Base-by-base conservation (phyloP, 2,888 invertebrate species). In the Linyphia triangularis region DNA sequence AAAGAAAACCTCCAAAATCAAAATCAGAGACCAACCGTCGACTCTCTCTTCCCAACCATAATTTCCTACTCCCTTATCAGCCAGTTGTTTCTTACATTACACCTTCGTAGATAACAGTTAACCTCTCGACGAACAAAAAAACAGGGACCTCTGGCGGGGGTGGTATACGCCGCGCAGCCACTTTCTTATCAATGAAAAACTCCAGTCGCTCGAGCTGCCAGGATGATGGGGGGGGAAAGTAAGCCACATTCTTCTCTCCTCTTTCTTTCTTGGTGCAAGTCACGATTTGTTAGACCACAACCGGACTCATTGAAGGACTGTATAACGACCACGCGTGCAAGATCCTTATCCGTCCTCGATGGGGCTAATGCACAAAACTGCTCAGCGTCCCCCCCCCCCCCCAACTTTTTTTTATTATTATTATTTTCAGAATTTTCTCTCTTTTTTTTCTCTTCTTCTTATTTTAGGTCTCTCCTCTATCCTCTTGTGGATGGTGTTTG, bases 171-270 rank as follows among this genome's bases (percentile, higher is more conserved):
- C 26, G 22, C 57, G 7, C 22, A 70, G 61, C 83, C 72, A 61
- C 83, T 63, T 69, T 78, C 85, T 85, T 85, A 85, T 85, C 85
- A 85, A 85, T 85, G 85, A 85, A 78, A 28, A 77, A 78, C 85
- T 61, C 70, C 85, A 84, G 75, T 40, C 70, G n/a, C 28, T 37
- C 16, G 22, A 19, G 3, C 19, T 16, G 10, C 22, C 22, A 4
- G 33, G 33, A 6, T 4, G 33, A 33, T 6, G 33, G 33, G 13
- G 6, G 19, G 57, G 63, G 73, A 28, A 78, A 43, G 65, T 43
- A 40, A 43, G 78, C 78, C 78, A 73, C 83, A 83, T 77, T 84
- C 69, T 75, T 75, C 24, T 1, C 24, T 19, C 33, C n/a, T 63
- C 43, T 40, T 30, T 43, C 67, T 72, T 51, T 16, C 51, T 37